These are phyloP conservation scores for Watsonalla binaria DNA, from an alignment of 2,888 invertebrate genomes.

Conservation along the genomic window DNA sequence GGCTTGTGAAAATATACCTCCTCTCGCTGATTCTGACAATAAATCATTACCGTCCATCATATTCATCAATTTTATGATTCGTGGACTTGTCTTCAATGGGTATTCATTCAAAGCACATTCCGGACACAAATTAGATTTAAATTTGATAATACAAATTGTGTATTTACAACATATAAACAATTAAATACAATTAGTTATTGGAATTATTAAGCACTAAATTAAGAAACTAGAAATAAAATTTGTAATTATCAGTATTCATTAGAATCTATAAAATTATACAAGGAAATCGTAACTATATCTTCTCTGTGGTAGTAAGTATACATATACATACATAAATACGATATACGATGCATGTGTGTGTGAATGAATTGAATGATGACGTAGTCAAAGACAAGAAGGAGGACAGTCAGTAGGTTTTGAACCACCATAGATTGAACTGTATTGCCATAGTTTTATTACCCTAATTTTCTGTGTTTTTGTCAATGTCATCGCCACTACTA, in stretches of 20 bases:
- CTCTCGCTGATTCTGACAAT: conserved; percentile 76
- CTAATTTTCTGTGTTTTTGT: no score
- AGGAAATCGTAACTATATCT: background rate
- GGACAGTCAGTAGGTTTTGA: no score
- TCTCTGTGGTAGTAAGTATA: conserved; percentile 10
- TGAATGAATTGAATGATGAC: no score
- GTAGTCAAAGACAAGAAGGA: no score
- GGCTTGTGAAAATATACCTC: conserved; percentile 82
- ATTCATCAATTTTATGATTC: conserved; percentile 29
- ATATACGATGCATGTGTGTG: no score
- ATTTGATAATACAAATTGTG: background rate
- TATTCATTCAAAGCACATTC: conserved; percentile 35
- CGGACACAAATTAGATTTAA: conserved; percentile 19
- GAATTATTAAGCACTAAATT: background rate
- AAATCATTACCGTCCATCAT: conserved; percentile 87
- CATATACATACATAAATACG: background rate
- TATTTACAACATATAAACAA: background rate
- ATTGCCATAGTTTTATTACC: no score
- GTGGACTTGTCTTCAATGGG: conserved; percentile 17
- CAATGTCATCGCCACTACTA: no score
- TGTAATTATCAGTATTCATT: background rate
- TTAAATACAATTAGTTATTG: background rate
- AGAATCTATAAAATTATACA: conserved; percentile 1
- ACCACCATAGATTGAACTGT: no score
- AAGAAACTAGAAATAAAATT: background rate